These are phyloP conservation scores for Silvanus unidentatus DNA, from an alignment of 2,888 invertebrate species.

Conservation along the genomic window DNA sequence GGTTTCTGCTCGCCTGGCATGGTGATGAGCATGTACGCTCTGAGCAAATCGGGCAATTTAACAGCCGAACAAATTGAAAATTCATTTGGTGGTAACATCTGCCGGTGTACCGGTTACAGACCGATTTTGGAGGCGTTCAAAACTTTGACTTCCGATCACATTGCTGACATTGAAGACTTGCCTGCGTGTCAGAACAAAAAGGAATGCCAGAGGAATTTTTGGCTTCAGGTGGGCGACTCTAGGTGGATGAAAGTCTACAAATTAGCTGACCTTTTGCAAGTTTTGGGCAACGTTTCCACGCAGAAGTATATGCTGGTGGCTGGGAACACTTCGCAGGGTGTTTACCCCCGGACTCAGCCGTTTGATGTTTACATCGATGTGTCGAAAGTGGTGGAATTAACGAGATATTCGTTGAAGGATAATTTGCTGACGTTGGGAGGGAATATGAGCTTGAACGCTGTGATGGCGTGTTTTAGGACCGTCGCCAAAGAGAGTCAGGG, in stretches of 20 bases:
- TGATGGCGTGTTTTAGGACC: slow-evolving; percentile 49
- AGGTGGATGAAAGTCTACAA: slow-evolving; percentile 56
- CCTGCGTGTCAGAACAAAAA: slow-evolving; percentile 21
- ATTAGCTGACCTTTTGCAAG: slow-evolving; percentile 53
- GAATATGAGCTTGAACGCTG: slow-evolving; percentile 53
- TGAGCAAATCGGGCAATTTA: slow-evolving; percentile 43
- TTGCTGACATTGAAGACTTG: slow-evolving; percentile 46
- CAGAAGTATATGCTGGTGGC: slow-evolving; percentile 56
- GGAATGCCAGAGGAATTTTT: slow-evolving; percentile 35
- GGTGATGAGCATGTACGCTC: slow-evolving; percentile 68
- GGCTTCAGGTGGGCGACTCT: slow-evolving; percentile 31
- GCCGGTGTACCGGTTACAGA: slow-evolving; percentile 65
- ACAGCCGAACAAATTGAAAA: slow-evolving; percentile 61
- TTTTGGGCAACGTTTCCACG: slow-evolving; percentile 47
- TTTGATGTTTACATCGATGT: slow-evolving; percentile 59
- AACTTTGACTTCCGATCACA: slow-evolving; percentile 44
- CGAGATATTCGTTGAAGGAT: slow-evolving; percentile 42
- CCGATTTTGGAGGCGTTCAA: slow-evolving; percentile 61
- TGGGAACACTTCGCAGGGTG: slow-evolving; percentile 61
- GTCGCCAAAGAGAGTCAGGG: slow-evolving; percentile 44
- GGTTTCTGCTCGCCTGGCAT: slow-evolving; percentile 70
- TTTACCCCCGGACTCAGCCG: slow-evolving; percentile 18
- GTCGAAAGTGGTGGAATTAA: slow-evolving; percentile 54
- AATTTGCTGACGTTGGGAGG: slow-evolving; percentile 54
- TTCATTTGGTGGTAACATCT: slow-evolving; percentile 65